Conservation (phyloP, 2,888 invertebrate genomes). For the Ferrisia virgata region DNA sequence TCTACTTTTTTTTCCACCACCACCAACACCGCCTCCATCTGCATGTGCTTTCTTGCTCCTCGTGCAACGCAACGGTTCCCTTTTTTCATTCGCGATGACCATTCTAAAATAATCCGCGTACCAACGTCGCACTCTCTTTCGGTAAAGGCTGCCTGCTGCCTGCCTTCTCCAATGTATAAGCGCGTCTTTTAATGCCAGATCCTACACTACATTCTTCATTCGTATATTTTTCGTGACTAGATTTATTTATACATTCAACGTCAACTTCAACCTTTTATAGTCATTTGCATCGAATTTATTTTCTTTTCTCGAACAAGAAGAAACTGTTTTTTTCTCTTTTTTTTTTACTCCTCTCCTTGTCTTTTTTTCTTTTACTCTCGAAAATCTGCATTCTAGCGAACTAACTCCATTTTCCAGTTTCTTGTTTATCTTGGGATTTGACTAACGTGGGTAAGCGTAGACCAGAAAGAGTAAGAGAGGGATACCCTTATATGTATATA, state of each 20-base stretch:
- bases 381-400: conserved; percentile 42
- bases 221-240: conserved; percentile 44
- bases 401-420: conserved; percentile 41
- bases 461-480: not conserved
- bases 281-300: conserved; percentile 46
- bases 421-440: conserved; percentile 44
- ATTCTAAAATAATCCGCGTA: conserved; percentile 29
- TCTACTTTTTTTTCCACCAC: not conserved
- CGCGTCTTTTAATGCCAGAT: conserved; percentile 40
- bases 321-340: too few relatives aligned
- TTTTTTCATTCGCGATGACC: conserved; percentile 36
- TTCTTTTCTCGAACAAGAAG: conserved; percentile 36
- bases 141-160: not conserved
- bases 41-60: not conserved
- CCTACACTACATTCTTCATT: conserved; percentile 37
- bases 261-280: conserved; percentile 44
- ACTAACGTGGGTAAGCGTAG: not conserved
- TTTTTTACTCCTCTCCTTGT: too few relatives aligned
- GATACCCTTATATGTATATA: too few relatives aligned
- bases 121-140: not conserved
- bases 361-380: not conserved
- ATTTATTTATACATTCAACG: conserved; percentile 42
- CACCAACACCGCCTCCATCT: not conserved
- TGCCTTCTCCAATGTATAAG: not conserved
- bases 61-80: not conserved